A percentile compares a stretch with the other conserved stretches of the same genome.
Conservation (phyloP, 1,140 invertebrate species). For the Latrodectus geometricus region DNA sequence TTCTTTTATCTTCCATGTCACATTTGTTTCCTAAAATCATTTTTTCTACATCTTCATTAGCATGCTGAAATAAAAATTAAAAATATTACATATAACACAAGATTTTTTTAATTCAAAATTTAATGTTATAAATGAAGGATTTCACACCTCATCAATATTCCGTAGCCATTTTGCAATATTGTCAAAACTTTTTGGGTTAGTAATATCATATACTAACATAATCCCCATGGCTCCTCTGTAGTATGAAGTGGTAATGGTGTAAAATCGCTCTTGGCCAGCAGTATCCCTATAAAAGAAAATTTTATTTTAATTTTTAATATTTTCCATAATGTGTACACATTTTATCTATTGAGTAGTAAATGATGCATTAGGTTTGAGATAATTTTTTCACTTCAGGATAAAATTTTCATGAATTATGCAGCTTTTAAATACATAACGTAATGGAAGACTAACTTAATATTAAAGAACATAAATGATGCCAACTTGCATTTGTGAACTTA, state of each 20-base stretch:
- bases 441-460: too few species aligned
- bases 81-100: neutral
- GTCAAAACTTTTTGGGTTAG: slow-evolving; percentile 73
- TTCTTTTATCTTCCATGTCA: slow-evolving; percentile 98
- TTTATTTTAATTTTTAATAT: neutral
- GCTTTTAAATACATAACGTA: too few species aligned
- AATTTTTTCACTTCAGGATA: neutral
- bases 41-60: slow-evolving; percentile 99
- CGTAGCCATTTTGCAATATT: slow-evolving; percentile 73
- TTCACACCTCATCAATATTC: slow-evolving; percentile 65
- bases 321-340: neutral
- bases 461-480: too few species aligned
- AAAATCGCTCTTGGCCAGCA: slow-evolving; percentile 76
- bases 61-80: slow-evolving; percentile 78
- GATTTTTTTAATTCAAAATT: neutral
- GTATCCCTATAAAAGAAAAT: slow-evolving; percentile 70
- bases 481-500: too few species aligned
- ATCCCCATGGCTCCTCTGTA: slow-evolving; percentile 75
- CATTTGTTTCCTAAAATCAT: slow-evolving; percentile 99
- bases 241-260: slow-evolving; percentile 77
- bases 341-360: neutral
- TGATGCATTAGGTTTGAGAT: slow-evolving; percentile 8
- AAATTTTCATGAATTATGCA: neutral
- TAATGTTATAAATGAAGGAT: neutral
- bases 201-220: slow-evolving; percentile 73